phyloP scores from a whole-genome alignment of 2,888 invertebrate genomes.

The Chrysolina haemoptera region DNA sequence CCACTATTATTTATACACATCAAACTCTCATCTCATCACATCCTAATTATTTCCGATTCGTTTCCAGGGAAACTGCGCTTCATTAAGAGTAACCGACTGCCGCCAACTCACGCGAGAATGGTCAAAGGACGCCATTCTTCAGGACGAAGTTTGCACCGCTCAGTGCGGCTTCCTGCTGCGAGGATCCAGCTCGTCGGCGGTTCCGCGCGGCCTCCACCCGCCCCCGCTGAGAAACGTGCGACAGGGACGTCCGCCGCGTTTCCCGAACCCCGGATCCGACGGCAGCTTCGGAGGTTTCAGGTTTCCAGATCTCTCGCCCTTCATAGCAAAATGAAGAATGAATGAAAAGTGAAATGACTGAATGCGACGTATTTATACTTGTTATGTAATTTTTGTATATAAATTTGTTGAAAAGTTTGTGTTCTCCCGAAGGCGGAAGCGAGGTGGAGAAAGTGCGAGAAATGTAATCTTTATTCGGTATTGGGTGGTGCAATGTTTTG shows the following conservation, averaged over 20 bases:
- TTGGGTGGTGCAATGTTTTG: too few species aligned
- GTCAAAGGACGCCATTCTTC: constrained; percentile 84
- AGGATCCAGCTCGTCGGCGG: constrained; percentile 64
- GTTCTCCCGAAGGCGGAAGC: background rate
- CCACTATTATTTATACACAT: too few species aligned
- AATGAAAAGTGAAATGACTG: background rate
- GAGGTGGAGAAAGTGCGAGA: background rate
- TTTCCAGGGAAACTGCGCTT: constrained; percentile 88
- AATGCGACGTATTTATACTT: constrained; percentile 38
- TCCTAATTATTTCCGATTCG: background rate
- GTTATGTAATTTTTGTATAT: constrained; percentile 25
- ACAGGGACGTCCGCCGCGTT: constrained; percentile 53
- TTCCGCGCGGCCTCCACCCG: constrained; percentile 63
- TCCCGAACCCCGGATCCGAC: constrained; percentile 61
- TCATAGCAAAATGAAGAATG: constrained; percentile 69
- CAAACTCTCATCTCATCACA: background rate
- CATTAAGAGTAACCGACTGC: constrained; percentile 90
- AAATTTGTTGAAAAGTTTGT: background rate
- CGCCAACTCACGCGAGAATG: constrained; percentile 86
- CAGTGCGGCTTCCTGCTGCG: constrained; percentile 86
- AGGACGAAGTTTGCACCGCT: constrained; percentile 91
- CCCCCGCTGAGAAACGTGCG: constrained; percentile 61
- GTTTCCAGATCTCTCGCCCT: constrained; percentile 84
- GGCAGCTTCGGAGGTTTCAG: constrained; percentile 77
- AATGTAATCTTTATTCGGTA: too few species aligned